Conservation (phyloP, 2,888 invertebrate genomes). For the Asteroscopus sphinx region DNA sequence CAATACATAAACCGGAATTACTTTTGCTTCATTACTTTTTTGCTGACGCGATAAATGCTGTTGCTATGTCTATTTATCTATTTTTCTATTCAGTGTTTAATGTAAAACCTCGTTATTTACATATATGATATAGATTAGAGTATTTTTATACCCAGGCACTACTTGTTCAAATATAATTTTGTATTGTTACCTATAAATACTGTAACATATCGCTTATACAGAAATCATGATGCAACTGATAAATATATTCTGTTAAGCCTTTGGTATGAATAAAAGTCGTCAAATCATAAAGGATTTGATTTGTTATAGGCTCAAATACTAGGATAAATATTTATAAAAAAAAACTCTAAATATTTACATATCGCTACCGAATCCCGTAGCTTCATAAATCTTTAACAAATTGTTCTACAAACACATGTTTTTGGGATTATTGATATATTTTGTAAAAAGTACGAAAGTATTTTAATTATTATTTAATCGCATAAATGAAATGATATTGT, state of each 20-base stretch:
- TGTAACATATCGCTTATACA: conserved; percentile 3
- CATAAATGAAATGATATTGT: neutral
- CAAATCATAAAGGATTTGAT: conserved; percentile 40
- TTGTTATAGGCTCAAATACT: conserved; percentile 48
- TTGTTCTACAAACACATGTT: conserved; percentile 44
- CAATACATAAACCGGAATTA: conserved; percentile 36
- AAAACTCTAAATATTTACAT: conserved; percentile 52
- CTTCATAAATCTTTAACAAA: conserved; percentile 50
- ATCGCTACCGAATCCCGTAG: conserved; percentile 45
- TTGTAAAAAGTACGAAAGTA: conserved; percentile 23
- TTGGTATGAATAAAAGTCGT: conserved; percentile 6
- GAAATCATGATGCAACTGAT: conserved; percentile 22
- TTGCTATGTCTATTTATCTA: no score
- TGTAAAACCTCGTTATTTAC: no score
- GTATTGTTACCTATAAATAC: no score
- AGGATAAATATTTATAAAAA: conserved; percentile 45
- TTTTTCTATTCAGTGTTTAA: no score
- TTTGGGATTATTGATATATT: conserved; percentile 44
- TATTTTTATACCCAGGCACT: no score
- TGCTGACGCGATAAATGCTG: no score
- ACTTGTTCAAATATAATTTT: no score
- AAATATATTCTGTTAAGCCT: conserved; percentile 1
- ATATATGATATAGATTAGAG: no score
- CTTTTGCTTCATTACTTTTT: conserved; percentile 19
- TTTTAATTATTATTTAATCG: conserved; percentile 25